A percentile compares a stretch with the other conserved stretches of the same genome.
phyloP scores from a whole-genome alignment of 2,888 invertebrate genomes.

The Rutpela maculata region DNA sequence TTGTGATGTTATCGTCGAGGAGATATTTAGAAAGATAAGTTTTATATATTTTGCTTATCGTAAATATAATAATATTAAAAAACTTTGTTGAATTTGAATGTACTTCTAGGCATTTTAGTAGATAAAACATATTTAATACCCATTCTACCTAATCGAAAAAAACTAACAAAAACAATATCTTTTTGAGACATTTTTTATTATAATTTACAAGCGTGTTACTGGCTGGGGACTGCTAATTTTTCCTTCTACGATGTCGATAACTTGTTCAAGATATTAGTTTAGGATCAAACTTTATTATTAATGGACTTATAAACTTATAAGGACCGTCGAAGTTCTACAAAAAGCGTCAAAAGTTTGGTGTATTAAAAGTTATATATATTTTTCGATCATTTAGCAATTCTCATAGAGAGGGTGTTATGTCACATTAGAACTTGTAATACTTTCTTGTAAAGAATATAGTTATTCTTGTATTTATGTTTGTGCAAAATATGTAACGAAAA shows the following conservation, averaged over 20 bases:
- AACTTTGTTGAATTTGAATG: too few species aligned
- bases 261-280: constrained; percentile 38
- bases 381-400: constrained; percentile 18
- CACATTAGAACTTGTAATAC: neutral
- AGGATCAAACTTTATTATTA: constrained; percentile 43
- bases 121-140: neutral
- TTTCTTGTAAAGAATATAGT: too few species aligned
- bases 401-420: neutral
- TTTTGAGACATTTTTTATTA: constrained; percentile 14
- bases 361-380: constrained; percentile 37
- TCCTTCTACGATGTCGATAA: constrained; percentile 32
- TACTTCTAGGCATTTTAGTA: too few species aligned
- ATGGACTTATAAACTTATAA: constrained; percentile 38
- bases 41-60: too few species aligned
- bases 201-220: constrained; percentile 37
- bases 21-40: too few species aligned
- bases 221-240: constrained; percentile 45
- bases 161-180: neutral
- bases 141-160: neutral
- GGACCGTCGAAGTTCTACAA: constrained; percentile 27
- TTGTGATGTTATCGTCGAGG: too few species aligned
- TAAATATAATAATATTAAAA: too few species aligned
- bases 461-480: too few species aligned
- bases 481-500: too few species aligned
- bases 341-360: constrained; percentile 22